Evolutionary conservation across 2,797 vertebrate genomes (phyloP).

Genomic region (Xenopus petersii): DNA sequence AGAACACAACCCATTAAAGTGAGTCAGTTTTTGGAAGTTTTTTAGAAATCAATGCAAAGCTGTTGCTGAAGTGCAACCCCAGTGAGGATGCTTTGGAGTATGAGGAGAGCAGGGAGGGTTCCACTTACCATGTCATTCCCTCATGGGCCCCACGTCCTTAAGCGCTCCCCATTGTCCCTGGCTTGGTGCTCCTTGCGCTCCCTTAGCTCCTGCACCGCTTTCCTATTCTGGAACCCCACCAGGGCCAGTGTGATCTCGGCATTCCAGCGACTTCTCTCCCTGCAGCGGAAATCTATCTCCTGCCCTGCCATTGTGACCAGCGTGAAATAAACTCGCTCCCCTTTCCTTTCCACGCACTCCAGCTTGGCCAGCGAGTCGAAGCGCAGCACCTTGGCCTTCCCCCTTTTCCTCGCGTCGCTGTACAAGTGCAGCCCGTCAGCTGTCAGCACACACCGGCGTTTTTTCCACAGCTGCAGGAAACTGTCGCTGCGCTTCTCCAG

Average conservation of each 20-base stretch:
- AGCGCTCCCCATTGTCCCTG: constrained; percentile 21
- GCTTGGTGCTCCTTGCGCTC: constrained; percentile 24
- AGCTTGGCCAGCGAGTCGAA: constrained; percentile 39
- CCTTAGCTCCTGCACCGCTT: constrained; percentile 32
- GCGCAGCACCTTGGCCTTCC: constrained; percentile 33
- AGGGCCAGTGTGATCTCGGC: constrained; percentile 45
- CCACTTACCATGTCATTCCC: not conserved
- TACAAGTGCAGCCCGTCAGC: constrained; percentile 28
- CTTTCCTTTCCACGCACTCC: constrained; percentile 45
- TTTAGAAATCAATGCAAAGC: not conserved
- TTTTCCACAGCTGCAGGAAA: constrained; percentile 45
- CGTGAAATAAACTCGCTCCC: constrained; percentile 42
- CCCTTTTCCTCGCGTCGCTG: constrained; percentile 8
- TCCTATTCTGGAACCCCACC: constrained; percentile 42
- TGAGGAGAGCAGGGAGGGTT: too few species aligned
- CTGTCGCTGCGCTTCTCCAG: constrained; percentile 43
- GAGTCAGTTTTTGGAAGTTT: too few species aligned
- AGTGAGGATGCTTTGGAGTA: too few species aligned
- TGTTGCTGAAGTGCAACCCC: not conserved
- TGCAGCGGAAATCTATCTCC: constrained; percentile 47
- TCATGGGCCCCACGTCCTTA: constrained; percentile 39
- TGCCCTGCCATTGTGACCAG: constrained; percentile 38
- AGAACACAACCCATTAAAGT: too few species aligned
- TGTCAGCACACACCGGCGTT: constrained; percentile 29
- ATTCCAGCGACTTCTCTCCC: constrained; percentile 37